A percentile compares a stretch with the other conserved stretches of the same genome.
Conservation (phyloP, 2,113 vertebrate species). For the Meriones unguiculatus region DNA sequence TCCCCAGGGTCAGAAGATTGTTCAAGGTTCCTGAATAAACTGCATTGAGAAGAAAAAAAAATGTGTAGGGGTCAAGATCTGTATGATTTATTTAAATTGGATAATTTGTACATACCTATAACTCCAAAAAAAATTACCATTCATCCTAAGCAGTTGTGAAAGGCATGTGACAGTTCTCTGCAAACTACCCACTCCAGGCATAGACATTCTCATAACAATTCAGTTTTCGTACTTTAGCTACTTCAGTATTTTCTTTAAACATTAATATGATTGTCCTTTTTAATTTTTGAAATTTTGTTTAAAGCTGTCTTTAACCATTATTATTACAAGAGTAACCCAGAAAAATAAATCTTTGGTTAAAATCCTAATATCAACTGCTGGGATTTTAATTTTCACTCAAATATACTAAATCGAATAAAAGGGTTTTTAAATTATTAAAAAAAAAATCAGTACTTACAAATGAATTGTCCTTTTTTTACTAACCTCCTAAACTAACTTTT, state of each 20-base stretch:
- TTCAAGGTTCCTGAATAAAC: too few relatives aligned
- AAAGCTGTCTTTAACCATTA: background rate
- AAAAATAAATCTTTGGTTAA: slow-evolving; percentile 42
- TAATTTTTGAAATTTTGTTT: background rate
- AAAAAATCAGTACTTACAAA: background rate
- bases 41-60: too few relatives aligned
- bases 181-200: background rate
- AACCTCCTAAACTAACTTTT: background rate
- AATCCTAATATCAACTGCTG: background rate
- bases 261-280: slow-evolving; percentile 5
- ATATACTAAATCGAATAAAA: slow-evolving; percentile 46
- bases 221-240: slow-evolving; percentile 25
- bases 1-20: too few relatives aligned
- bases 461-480: background rate
- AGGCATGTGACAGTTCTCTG: background rate
- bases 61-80: too few relatives aligned
- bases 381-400: slow-evolving; percentile 24
- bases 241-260: background rate
- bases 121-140: background rate
- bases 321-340: background rate
- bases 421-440: background rate
- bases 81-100: background rate
- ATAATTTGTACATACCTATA: background rate
- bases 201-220: background rate
- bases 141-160: background rate